Evolutionary conservation across 2,888 invertebrate genomes (phyloP), one percentile per base, ranked within the genome.

Genomic region (Syrphus vitripennis): DNA sequence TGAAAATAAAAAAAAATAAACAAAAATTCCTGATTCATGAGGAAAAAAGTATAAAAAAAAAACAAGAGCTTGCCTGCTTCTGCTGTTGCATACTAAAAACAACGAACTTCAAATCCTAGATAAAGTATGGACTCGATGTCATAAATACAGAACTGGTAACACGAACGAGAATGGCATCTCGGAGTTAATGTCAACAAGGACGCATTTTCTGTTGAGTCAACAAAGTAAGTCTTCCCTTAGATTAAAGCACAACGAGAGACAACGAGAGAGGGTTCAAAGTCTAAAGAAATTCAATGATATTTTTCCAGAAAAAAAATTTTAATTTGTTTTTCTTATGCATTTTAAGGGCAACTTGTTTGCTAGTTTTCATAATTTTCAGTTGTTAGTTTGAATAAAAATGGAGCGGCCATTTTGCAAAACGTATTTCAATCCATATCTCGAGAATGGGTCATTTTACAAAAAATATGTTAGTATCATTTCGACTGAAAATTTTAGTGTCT

Each of bases 151-250:
- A 48, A 57, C 31, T 34, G 21, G 21, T 19, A 16, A 42, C 45
- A 71, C 48, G 71, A 29, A 59, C 31, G 71, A 9, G 26, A 71
- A 59, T 59, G 16, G 45, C 45, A 48, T 34, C 57, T 45, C 29
- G 9, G 70, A 42, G 29, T 29, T 71, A 14, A 71, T 31, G 42
- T 42, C 21, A 57, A 57, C 55, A 71, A 9, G 55, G 55, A 71
- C 14, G 21, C 21, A 48, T 48, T 5, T 10, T 48, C 10, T 48
- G 2, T 14, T 6, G 12, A 6, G n/a, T 24, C 2, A 7, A 26
- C 2, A 7, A 26, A 50, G 50, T 50, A 24, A 24, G 6, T 50
- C n/a, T 26, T 24, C 26, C n/a, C 24, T 50, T 26, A 3, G 5
- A 14, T 7, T 24, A 24, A 5, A 14, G 2, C 14, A 48, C 12